Evolutionary conservation across 2,797 vertebrate genomes (phyloP), one percentile per base, ranked within the genome.

Genomic region (Pipistrellus pygmaeus): DNA sequence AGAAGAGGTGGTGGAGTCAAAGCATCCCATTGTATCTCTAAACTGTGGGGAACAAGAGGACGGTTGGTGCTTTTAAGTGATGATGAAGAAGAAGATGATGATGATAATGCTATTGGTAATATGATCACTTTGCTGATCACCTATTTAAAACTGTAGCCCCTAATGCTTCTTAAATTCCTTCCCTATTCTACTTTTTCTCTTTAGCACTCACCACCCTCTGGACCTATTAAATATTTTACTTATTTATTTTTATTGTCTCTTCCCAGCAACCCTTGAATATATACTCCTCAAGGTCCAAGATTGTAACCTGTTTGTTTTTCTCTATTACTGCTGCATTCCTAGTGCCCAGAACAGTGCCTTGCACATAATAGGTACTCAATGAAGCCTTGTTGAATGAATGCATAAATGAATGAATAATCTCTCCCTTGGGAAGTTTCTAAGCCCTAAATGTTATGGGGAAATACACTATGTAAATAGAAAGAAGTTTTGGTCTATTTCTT

Each of bases 401-500:
- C 2, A 30, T 64, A 20, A 8, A 7, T 80, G 77, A 81, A 30
- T 51, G 25, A 73, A 57, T 77, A 8, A n/a, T 82, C 15, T 64
- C 62, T 81, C 17, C 21, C 27, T 11, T 62, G 11, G 66, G 55
- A 95, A 83, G 35, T 68, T 71, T 51, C 60, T 75, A 69, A 51
- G 20, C 20, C 62, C 46, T 60, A 27, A 93, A 62, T 30, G 46
- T 13, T 30, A 66, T 9, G 85, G 41, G 53, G 23, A 86, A 84
- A 85, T 35, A 53, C 2, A 66, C 20, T 12, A n/a, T 30, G 12
- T n/a, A 81, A 85, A 46, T 17, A 80, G 90, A 85, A 95, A 78
- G 62, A 90, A 78, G 18, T 77, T 80, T 76, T 32, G 9, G 23
- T 72, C 12, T 92, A 13, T 90, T 90, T 96, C 57, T 87, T 25